Evolutionary conservation across 92 coral and sea anemone genomes (phyloP), one percentile per base, ranked within the genome.

Genomic region (Phenganax marumi): DNA sequence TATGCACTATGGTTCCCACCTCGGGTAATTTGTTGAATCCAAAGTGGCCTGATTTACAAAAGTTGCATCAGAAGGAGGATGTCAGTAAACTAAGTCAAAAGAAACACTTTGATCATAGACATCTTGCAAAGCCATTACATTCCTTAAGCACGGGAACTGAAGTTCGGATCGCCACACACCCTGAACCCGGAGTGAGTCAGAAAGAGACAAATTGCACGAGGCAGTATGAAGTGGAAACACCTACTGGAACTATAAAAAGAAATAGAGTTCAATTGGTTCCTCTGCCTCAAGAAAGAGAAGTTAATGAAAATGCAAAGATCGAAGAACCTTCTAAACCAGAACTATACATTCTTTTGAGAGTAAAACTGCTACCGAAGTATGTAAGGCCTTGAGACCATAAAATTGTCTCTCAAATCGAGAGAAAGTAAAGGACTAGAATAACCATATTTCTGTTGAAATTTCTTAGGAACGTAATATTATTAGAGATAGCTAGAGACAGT

Each of bases 1-100:
- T 82, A 6, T 58, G 80, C 14, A 87, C 76, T 24, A 75, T 79
- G 50, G 73, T 87, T n/a, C 77, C 86, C 73, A 86, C 47, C 10
- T 81, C 53, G 1, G 76, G 71, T 13, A 18, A 22, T 0, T 54
- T 74, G 48, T 62, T 87, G 25, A 33, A 12, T 0, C 90, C 90
- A 18, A 82, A 77, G 68, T 87, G 84, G 84, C 80, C 78, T 33
- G 75, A 86, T 47, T 12, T 81, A 11, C 56, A 18, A 49, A 68
- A 86, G 10, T 24, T 86, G 52, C 86, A 52, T 10, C 23, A 61
- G 46, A 74, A 50, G 11, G 86, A 86, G 63, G 52, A 50, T 12
- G 43, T 51, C 21, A 12, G 86, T 19, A 86, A 86, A 48, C 19
- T 50, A 62, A 60, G 73, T 74, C 86, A 86, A 73, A 58, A 73